Base-by-base conservation (phyloP, 2,113 vertebrate genomes). In the Dolichotis patagonum region DNA sequence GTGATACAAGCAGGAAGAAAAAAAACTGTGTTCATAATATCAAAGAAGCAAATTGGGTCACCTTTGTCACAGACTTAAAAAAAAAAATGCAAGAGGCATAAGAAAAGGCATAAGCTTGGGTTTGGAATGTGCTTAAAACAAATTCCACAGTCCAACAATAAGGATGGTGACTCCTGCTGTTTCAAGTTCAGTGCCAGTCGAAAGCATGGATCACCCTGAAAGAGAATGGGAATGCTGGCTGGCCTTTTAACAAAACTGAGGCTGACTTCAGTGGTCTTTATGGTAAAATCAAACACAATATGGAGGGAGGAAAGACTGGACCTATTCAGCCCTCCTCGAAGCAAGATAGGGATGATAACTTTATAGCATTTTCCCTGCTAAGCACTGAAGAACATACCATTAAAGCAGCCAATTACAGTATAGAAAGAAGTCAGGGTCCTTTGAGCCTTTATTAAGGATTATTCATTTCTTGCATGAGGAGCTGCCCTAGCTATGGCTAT, bases 111-210 rank as follows among this genome's bases (percentile, higher is more conserved):
- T 52, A 96, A 93, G 73, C 92, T 90, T 96, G 28, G 92, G 97
- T 96, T 96, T 97, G 95, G 92, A 97, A 96, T 92, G 88, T 92
- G 88, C 94, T 96, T 97, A 96, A 96, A 97, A 95, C 96, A 97
- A 96, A 97, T 93, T 95, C 92, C 85, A 81, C 62, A 73, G 92
- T 22, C 54, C 81, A 83, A 97, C 82, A 94, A 96, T 97, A 95
- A 95, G 90, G 94, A 96, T 88, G 82, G 94, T 73, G 65, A 96
- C 88, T 92, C 96, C 97, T 92, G 96, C 96, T 96, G 95, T 69
- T 96, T 92, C 85, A 95, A 91, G 96, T 97, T 77, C 78, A 94
- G n/a, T 41, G 90, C 82, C 2, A 32, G 82, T 95, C 85, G 92
- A 82, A 92, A 87, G 96, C 41, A 49, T 0, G 0, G 92, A 81